A percentile compares a stretch with the other conserved stretches of the same genome.
Conservation (phyloP, 2,113 vertebrate genomes). For the Cochlearius cochlearius region DNA sequence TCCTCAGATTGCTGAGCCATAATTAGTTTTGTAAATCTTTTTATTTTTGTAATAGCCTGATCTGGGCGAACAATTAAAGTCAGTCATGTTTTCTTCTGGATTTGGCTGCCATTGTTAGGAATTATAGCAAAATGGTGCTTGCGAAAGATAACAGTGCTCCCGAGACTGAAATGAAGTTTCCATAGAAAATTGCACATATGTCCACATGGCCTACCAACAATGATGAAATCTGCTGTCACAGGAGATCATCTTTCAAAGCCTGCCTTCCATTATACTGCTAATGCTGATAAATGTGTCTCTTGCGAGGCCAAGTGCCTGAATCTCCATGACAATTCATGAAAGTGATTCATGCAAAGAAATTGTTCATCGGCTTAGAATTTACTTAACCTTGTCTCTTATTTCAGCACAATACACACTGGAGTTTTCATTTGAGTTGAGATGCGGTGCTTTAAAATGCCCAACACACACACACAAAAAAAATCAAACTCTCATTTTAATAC, state of each 20-base stretch:
- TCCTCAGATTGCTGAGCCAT: not conserved
- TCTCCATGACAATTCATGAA: constrained; percentile 49
- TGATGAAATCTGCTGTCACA: constrained; percentile 22
- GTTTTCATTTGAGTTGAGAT: not conserved
- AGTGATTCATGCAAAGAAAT: constrained; percentile 45
- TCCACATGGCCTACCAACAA: not conserved
- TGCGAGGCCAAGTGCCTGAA: not conserved
- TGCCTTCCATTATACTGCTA: constrained; percentile 32
- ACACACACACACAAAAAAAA: not conserved
- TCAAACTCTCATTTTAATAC: not conserved
- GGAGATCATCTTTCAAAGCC: constrained; percentile 21
- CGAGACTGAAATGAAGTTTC: not conserved
- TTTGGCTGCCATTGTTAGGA: constrained; percentile 14
- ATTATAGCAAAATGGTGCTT: not conserved
- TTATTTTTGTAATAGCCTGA: not conserved
- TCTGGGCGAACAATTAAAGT: not conserved
- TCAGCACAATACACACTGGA: constrained; percentile 13
- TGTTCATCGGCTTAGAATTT: constrained; percentile 26
- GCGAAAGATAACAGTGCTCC: not conserved
- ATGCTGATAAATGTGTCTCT: constrained; percentile 6
- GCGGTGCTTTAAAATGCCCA: not conserved
- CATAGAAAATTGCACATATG: constrained; percentile 7
- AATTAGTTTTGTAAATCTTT: not conserved
- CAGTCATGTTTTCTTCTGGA: not conserved
- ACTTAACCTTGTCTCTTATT: constrained; percentile 39